These are phyloP conservation scores for Colostygia pectinataria DNA, from an alignment of 2,888 invertebrate genomes.

Conservation along the genomic window DNA sequence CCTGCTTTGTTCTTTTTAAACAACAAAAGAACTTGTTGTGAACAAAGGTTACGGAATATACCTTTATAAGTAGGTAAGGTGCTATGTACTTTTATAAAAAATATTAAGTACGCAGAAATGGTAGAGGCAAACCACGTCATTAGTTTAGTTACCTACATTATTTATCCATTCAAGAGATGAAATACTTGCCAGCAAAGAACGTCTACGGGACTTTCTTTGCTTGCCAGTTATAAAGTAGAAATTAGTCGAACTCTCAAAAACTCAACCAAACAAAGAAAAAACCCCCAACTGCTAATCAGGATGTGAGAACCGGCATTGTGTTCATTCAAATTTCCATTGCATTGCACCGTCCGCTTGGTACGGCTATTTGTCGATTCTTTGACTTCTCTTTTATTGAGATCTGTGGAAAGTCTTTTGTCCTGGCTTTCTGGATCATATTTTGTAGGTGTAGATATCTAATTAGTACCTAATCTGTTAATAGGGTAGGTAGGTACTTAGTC, in stretches of 20 bases:
- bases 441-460: neutral
- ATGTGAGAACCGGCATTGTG: constrained; percentile 27
- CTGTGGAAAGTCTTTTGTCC: too few relatives aligned
- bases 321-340: constrained; percentile 40
- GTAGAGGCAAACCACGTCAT: too few relatives aligned
- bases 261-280: constrained; percentile 6
- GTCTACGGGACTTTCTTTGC: too few relatives aligned
- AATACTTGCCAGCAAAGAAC: too few relatives aligned
- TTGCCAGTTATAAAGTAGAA: too few relatives aligned
- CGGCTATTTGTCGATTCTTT: constrained; percentile 61
- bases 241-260: too few relatives aligned
- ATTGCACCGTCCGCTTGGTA: constrained; percentile 57
- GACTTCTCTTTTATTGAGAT: constrained; percentile 30
- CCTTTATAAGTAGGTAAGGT: constrained; percentile 2
- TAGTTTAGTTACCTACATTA: too few relatives aligned
- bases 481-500: too few relatives aligned
- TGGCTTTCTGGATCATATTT: too few relatives aligned
- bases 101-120: neutral
- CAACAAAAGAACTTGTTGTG: constrained; percentile 13
- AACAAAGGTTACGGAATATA: constrained; percentile 31
- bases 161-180: too few relatives aligned
- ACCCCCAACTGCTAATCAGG: constrained; percentile 32
- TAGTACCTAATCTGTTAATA: too few relatives aligned
- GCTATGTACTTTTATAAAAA: too few relatives aligned
- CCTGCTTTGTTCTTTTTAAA: constrained; percentile 47